Conservation (phyloP, 2,113 vertebrate species). For the Nettapus auritus region DNA sequence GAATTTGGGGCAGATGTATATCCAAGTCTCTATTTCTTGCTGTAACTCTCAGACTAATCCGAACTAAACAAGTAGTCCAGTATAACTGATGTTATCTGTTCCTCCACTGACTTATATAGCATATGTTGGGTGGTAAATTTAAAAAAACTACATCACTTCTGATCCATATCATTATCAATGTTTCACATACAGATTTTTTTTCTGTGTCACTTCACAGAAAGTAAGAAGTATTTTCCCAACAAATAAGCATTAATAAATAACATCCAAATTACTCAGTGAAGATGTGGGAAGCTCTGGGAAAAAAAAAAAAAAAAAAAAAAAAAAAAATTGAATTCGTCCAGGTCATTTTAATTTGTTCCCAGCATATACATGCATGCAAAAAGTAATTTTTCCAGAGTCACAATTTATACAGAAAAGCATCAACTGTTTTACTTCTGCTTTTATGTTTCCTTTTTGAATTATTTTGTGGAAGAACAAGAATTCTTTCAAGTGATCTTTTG, state of each 20-base stretch:
- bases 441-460: background rate
- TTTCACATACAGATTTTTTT: background rate
- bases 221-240: background rate
- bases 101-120: background rate
- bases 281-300: background rate
- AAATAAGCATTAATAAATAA: background rate
- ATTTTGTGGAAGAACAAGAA: background rate
- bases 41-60: background rate
- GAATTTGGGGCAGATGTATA: background rate
- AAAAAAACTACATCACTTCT: background rate
- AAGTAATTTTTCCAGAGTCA: background rate
- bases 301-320: background rate
- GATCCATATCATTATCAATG: background rate
- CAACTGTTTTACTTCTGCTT: background rate
- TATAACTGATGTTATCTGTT: background rate
- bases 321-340: background rate
- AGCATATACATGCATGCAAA: background rate
- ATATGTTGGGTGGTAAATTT: background rate
- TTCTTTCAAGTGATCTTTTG: background rate
- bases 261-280: background rate
- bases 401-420: background rate
- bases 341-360: background rate
- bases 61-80: background rate
- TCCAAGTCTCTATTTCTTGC: background rate
- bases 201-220: background rate